A percentile compares a stretch with the other conserved stretches of the same genome.
Evolutionary conservation across 2,113 vertebrate genomes (phyloP).

Genomic region (Corydoras maculifer): DNA sequence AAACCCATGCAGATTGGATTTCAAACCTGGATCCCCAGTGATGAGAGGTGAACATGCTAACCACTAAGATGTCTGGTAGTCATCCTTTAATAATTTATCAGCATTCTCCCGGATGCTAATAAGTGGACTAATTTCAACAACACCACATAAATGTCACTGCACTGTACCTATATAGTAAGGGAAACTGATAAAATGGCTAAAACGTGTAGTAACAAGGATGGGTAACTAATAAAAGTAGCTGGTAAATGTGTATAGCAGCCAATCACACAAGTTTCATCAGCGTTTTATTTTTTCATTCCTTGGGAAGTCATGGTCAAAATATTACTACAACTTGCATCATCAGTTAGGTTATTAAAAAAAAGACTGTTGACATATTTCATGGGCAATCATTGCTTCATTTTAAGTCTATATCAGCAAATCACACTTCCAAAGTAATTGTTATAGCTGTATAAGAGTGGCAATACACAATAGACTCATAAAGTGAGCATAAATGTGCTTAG

Average conservation of each 20-base stretch:
- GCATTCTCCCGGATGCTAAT: no score
- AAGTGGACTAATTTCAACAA: no score
- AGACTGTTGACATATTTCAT: neutral
- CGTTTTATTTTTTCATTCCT: neutral
- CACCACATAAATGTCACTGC: no score
- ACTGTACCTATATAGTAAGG: no score
- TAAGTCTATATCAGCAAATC: conserved; percentile 11
- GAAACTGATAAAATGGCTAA: no score
- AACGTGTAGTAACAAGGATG: no score
- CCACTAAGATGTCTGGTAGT: no score
- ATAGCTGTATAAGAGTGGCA: neutral
- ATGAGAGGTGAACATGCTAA: no score
- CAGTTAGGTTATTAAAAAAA: neutral
- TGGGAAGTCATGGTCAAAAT: neutral
- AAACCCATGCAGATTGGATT: no score
- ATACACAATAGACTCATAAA: neutral
- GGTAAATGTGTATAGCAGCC: neutral
- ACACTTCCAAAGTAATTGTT: conserved; percentile 12
- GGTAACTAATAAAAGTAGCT: no score
- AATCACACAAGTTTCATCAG: conserved; percentile 13
- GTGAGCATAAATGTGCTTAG: neutral
- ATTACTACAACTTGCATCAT: conserved; percentile 12
- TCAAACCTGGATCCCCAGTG: no score
- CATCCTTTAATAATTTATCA: no score
- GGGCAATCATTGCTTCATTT: conserved; percentile 11